Base-by-base conservation (phyloP, 2,888 invertebrate genomes). In the Hypena proboscidalis region DNA sequence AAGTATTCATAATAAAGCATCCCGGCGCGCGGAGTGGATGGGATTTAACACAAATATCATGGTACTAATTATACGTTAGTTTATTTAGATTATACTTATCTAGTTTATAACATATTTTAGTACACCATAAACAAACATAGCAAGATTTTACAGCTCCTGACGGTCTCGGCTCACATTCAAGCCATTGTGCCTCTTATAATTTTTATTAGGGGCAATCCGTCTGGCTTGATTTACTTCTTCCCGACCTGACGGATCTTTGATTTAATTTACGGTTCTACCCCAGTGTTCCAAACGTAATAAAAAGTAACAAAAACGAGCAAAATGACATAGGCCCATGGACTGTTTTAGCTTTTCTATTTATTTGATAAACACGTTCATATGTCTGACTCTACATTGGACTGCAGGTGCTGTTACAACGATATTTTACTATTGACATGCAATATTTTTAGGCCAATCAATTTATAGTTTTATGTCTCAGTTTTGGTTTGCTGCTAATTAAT, bases 201-300 rank as follows among this genome's bases (percentile, higher is more conserved):
- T 90, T 90, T 90, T 90, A 90, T 90, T 89, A 84, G 86, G 85
- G 89, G 89, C 90, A 90, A 90, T 90, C 86, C 90, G 87, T 89
- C 90, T 78, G 80, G 62, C 85, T 89, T 90, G 90, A 90, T 90
- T 90, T 90, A 90, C 90, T 87, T 74, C 88, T 89, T 90, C 89
- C 90, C 89, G 83, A 89, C 88, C 85, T 89, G 89, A 90, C 85
- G 88, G 88, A 88, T 89, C 85, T 88, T 86, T 83, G 77, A 80
- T 89, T 88, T 86, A 87, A 90, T 90, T 90, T 90, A 90, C 87
- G 87, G 83, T 82, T 79, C 75, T 70, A 85, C 87, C 87, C 85
- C 76, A 84, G 77, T 83, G 79, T 83, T 86, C 80, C 74, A 74
- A 80, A 77, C 71, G 80, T 80, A 85, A 87, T 90, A 89, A 88